These are phyloP conservation scores for Dissostichus mawsoni DNA, from an alignment of 2,113 vertebrate species.

Conservation along the genomic window DNA sequence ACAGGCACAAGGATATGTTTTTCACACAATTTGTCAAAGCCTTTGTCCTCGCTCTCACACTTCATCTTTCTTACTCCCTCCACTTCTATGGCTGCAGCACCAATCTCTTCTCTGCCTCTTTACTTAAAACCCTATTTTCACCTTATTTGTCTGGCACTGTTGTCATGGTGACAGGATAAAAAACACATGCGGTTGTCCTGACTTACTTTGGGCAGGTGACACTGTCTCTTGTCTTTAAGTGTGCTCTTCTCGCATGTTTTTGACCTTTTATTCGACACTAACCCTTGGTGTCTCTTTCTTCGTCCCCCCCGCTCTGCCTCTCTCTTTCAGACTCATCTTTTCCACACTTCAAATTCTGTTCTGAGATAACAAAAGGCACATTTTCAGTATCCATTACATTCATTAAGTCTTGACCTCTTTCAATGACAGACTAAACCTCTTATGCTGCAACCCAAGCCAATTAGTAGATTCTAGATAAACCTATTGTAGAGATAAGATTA, in stretches of 20 bases:
- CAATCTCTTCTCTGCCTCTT: background rate
- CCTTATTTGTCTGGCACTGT: constrained; percentile 46
- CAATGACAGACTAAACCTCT: constrained; percentile 8
- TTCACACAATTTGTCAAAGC: background rate
- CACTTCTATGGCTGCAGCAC: background rate
- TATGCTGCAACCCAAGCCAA: constrained; percentile 26
- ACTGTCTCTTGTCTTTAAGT: background rate
- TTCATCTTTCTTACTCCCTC: background rate
- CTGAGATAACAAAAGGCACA: background rate
- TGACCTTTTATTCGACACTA: background rate
- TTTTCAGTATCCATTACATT: background rate
- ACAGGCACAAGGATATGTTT: constrained; percentile 17
- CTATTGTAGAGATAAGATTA: constrained; percentile 22
- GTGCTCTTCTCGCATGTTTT: constrained; percentile 22
- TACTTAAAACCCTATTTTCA: background rate
- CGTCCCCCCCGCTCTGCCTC: background rate
- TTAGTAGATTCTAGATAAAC: constrained; percentile 39
- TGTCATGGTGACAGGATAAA: constrained; percentile 72
- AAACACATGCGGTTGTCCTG: constrained; percentile 25
- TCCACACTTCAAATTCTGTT: background rate
- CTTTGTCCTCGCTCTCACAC: background rate
- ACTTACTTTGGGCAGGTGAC: constrained; percentile 44
- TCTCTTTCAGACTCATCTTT: background rate
- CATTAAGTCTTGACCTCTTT: background rate
- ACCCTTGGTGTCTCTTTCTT: background rate